Percentiles rank a stretch among this genome's conserved stretches.
These are phyloP conservation scores for Pelodiscus sinensis DNA, from an alignment of 2,113 vertebrate species.

Conservation along the genomic window DNA sequence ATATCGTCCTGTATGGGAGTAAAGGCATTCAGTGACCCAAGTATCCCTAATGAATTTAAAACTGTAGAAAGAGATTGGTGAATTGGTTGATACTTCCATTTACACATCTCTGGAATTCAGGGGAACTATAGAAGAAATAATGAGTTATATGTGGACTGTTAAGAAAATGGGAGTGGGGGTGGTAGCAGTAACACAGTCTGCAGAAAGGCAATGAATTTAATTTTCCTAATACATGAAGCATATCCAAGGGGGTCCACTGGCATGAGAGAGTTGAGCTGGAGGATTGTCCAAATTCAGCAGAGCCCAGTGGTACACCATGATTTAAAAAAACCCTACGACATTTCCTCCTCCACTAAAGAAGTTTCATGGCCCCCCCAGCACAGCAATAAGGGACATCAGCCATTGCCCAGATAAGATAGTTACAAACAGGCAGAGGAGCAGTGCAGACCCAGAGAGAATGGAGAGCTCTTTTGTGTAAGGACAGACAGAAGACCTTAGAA, in stretches of 20 bases:
- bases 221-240: rapidly evolving
- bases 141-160: background rate
- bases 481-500: background rate
- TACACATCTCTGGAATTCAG: background rate
- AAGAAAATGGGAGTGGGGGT: background rate
- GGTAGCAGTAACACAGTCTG: background rate
- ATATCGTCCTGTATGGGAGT: background rate
- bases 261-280: rapidly evolving
- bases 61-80: background rate
- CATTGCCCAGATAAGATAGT: background rate
- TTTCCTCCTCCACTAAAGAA: background rate
- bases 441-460: background rate
- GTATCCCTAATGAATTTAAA: background rate
- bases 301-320: background rate
- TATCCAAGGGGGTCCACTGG: background rate
- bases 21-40: background rate
- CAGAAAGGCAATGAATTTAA: background rate
- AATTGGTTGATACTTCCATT: background rate
- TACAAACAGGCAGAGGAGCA: background rate
- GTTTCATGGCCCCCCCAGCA: background rate
- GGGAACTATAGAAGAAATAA: rapidly evolving
- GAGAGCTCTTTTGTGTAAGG: background rate
- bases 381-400: background rate
- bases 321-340: background rate
- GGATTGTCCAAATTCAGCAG: too few relatives aligned